These are phyloP conservation scores for Panorpa germanica DNA, from an alignment of 2,888 invertebrate species.

Conservation along the genomic window DNA sequence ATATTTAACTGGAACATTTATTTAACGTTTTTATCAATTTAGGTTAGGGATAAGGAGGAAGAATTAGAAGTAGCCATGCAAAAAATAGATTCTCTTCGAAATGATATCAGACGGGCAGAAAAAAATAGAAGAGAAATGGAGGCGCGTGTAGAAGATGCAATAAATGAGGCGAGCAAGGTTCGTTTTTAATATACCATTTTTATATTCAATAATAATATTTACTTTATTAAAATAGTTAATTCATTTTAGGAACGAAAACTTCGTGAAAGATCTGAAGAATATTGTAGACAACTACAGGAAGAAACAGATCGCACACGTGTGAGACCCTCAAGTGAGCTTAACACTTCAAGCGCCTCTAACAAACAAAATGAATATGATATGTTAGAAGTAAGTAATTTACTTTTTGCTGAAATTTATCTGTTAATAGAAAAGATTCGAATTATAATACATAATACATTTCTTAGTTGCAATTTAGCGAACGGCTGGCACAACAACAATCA, in stretches of 20 bases:
- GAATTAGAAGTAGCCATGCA: slow-evolving; percentile 75
- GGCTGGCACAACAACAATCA: slow-evolving; percentile 52
- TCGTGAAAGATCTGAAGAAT: slow-evolving; percentile 51
- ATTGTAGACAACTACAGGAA: slow-evolving; percentile 40
- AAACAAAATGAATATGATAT: slow-evolving; percentile 17
- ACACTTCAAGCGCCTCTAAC: background rate
- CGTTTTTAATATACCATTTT: slow-evolving; percentile 1
- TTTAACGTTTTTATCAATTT: too few relatives aligned
- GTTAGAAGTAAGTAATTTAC: too few relatives aligned
- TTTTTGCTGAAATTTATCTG: slow-evolving; percentile 24
- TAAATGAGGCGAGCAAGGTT: slow-evolving; percentile 55
- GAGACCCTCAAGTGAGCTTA: background rate
- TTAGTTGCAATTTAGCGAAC: slow-evolving; percentile 62
- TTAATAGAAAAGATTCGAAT: too few relatives aligned
- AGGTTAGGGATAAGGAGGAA: slow-evolving; percentile 80
- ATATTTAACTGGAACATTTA: too few relatives aligned
- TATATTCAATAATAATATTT: background rate
- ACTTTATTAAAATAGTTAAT: background rate
- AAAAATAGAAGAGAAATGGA: slow-evolving; percentile 66
- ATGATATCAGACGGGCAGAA: slow-evolving; percentile 68
- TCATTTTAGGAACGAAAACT: slow-evolving; percentile 38
- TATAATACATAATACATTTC: slow-evolving; percentile 9
- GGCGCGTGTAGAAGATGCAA: slow-evolving; percentile 59
- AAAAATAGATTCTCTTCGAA: slow-evolving; percentile 65
- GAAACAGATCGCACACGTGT: slow-evolving; percentile 21